Percentiles rank a stretch among this genome's conserved stretches.
Evolutionary conservation across 30 jellyfish, hydroid and myxozoan species (phyloP).

Genomic region (Aurelia aurita): DNA sequence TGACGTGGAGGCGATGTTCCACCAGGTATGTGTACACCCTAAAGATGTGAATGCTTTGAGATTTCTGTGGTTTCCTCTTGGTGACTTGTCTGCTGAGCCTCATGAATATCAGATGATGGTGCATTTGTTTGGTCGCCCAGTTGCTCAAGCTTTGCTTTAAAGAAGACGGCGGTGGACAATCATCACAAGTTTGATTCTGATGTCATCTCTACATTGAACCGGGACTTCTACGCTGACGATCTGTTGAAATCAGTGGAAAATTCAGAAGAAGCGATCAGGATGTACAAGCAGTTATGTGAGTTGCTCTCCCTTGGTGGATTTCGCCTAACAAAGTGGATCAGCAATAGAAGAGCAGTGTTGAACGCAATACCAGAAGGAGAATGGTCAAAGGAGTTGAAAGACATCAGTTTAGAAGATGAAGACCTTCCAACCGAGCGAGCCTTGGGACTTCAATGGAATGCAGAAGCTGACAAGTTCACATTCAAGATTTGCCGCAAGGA

Average conservation of each 20-base stretch:
- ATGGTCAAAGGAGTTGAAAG: slow-evolving; percentile 35
- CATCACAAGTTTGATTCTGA: slow-evolving; percentile 3
- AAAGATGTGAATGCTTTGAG: slow-evolving; percentile 38
- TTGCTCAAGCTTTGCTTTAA: slow-evolving; percentile 43
- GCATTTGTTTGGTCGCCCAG: slow-evolving; percentile 39
- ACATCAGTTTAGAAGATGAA: slow-evolving; percentile 18
- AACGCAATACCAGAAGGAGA: slow-evolving; percentile 11
- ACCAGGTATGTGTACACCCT: slow-evolving; percentile 52
- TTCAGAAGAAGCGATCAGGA: slow-evolving; percentile 32
- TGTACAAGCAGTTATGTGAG: not conserved
- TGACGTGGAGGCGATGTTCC: slow-evolving; percentile 66
- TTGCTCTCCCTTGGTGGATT: slow-evolving; percentile 34
- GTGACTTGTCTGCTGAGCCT: slow-evolving; percentile 14
- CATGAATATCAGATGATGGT: slow-evolving; percentile 45
- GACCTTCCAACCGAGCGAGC: slow-evolving; percentile 52
- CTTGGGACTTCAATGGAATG: slow-evolving; percentile 45
- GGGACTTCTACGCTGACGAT: slow-evolving; percentile 59
- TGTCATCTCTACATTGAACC: slow-evolving; percentile 3
- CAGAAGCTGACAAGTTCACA: not conserved
- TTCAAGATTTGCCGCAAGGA: not conserved
- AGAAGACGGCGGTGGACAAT: slow-evolving; percentile 48
- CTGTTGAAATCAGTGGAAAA: slow-evolving; percentile 19
- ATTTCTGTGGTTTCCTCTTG: slow-evolving; percentile 56
- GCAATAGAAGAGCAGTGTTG: slow-evolving; percentile 20
- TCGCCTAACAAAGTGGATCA: slow-evolving; percentile 43